phyloP scores from a whole-genome alignment of 2,113 vertebrate species.

The Zapus hudsonius region DNA sequence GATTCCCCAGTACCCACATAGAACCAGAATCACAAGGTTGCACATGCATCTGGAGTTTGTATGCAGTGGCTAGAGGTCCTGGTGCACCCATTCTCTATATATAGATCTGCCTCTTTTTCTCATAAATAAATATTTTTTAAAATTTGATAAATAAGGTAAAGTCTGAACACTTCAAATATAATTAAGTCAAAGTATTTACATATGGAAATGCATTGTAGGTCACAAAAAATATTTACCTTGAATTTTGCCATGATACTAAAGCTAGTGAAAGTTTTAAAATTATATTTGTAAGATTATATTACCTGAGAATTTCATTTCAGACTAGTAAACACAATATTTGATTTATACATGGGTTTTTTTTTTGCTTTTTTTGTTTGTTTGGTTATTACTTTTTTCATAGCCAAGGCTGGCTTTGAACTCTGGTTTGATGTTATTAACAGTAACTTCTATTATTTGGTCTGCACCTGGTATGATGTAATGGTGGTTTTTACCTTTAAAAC shows the following conservation, averaged over 20 bases:
- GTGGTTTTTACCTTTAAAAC: too few relatives aligned
- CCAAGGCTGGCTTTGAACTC: background rate
- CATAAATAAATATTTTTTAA: too few relatives aligned
- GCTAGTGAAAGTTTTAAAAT: background rate
- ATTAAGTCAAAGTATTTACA: background rate
- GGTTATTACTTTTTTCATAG: background rate
- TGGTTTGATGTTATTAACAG: too few relatives aligned
- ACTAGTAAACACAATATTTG: background rate
- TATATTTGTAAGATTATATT: background rate
- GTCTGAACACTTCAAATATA: background rate
- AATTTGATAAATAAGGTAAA: background rate
- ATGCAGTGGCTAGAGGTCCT: too few relatives aligned
- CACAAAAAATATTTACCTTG: background rate
- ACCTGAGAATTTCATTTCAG: conserved; percentile 43
- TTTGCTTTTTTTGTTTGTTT: background rate
- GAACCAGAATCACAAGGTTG: too few relatives aligned
- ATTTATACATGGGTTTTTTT: background rate
- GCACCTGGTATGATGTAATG: too few relatives aligned
- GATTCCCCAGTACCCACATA: too few relatives aligned
- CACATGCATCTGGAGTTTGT: too few relatives aligned
- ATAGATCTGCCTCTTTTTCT: too few relatives aligned
- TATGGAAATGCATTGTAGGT: background rate
- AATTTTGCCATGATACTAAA: conserved; percentile 24
- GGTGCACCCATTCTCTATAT: too few relatives aligned
- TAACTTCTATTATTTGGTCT: too few relatives aligned